Conservation (phyloP, 92 coral and sea anemone genomes). For the Heteractis magnifica region DNA sequence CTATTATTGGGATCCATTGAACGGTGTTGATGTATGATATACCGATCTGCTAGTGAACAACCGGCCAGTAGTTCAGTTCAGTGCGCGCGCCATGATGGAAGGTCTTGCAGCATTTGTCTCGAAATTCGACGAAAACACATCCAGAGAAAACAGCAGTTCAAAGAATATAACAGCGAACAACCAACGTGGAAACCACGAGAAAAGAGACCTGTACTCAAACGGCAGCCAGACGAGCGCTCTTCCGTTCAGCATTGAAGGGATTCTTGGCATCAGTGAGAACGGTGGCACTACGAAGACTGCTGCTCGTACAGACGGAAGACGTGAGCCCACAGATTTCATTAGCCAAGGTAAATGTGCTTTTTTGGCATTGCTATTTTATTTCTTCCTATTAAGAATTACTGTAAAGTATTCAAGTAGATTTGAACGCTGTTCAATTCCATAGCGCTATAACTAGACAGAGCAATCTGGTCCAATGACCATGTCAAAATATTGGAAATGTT, state of each 20-base stretch:
- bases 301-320: not conserved
- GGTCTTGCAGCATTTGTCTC: conserved; percentile 89
- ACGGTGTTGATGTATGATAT: conserved; percentile 30
- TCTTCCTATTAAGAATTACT: not conserved
- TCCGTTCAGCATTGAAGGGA: conserved; percentile 81
- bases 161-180: not conserved
- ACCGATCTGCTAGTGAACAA: conserved; percentile 6
- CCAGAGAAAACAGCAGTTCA: conserved; percentile 9
- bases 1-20: conserved; percentile 16
- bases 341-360: not conserved
- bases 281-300: conserved; percentile 3
- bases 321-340: not conserved
- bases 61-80: not conserved
- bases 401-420: not conserved
- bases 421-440: not conserved
- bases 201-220: conserved; percentile 14
- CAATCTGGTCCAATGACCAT: too few species aligned
- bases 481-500: not conserved
- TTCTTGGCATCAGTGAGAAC: conserved; percentile 52
- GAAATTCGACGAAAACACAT: conserved; percentile 58
- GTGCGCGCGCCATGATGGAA: conserved; percentile 55
- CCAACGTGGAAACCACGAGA: not conserved
- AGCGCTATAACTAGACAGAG: not conserved
- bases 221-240: conserved; percentile 20
- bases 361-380: not conserved